Conservation (phyloP, 2,797 vertebrate genomes). For the Arrhamphus sclerolepis region DNA sequence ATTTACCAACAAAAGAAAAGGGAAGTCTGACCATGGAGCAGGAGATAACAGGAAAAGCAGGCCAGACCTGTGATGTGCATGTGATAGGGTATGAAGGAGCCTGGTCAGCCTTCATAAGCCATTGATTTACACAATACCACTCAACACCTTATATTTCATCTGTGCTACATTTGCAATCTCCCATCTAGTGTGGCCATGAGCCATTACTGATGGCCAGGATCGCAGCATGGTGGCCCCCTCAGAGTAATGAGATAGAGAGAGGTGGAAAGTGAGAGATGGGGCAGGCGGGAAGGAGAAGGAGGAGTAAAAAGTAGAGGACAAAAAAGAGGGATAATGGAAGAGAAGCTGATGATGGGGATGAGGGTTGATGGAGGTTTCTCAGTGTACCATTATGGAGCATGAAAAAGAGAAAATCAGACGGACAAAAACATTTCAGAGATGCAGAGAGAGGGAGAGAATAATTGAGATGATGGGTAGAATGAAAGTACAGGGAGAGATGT, state of each 20-base stretch:
- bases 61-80: constrained; percentile 46
- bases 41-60: constrained; percentile 53
- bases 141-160: constrained; percentile 76
- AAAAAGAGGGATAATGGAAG: constrained; percentile 69
- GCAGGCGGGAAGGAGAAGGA: constrained; percentile 39
- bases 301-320: constrained; percentile 54
- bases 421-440: constrained; percentile 63
- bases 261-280: constrained; percentile 68
- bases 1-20: constrained; percentile 62
- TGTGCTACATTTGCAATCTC: constrained; percentile 72
- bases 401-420: constrained; percentile 72
- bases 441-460: constrained; percentile 29
- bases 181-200: constrained; percentile 70
- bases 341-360: constrained; percentile 56
- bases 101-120: constrained; percentile 74
- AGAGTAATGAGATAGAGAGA: constrained; percentile 75
- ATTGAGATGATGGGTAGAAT: constrained; percentile 58
- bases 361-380: constrained; percentile 65
- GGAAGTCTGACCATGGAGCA: constrained; percentile 37
- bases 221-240: constrained; percentile 72
- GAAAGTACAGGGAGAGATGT: constrained; percentile 47
- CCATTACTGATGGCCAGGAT: constrained; percentile 74
- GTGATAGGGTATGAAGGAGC: constrained; percentile 46
- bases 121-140: constrained; percentile 77
- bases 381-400: constrained; percentile 73